Conservation (phyloP, 2,888 invertebrate species). For the Epinotia ramella region DNA sequence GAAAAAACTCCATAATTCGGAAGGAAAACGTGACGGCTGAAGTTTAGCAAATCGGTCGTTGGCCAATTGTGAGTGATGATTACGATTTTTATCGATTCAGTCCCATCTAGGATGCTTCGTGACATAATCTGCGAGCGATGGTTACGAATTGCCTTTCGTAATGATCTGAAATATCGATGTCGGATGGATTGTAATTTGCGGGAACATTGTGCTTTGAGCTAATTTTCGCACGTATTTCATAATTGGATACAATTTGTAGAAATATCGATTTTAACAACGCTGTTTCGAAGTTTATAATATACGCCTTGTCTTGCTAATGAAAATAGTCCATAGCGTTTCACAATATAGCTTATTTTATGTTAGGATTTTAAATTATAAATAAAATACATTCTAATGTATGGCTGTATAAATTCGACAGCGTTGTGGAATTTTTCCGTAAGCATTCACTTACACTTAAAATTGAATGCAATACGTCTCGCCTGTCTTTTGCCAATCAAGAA, state of each 20-base stretch:
- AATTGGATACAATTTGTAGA: background rate
- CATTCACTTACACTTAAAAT: background rate
- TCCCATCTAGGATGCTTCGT: conserved; percentile 31
- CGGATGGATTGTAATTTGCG: conserved; percentile 11
- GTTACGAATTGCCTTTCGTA: conserved; percentile 31
- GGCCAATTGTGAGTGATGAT: conserved; percentile 21
- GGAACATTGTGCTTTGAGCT: background rate
- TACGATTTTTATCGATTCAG: conserved; percentile 21
- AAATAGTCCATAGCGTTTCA: background rate
- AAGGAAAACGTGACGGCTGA: conserved; percentile 27
- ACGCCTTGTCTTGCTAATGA: background rate
- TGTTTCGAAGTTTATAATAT: background rate
- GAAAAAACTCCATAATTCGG: conserved; percentile 18
- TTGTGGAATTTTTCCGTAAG: background rate
- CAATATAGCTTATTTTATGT: too few relatives aligned
- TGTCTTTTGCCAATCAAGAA: background rate
- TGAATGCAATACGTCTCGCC: background rate
- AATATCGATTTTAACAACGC: conserved; percentile 2
- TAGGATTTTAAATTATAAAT: too few relatives aligned
- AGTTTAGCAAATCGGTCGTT: conserved; percentile 25
- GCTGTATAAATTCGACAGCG: too few relatives aligned
- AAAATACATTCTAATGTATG: too few relatives aligned
- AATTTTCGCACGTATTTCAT: conserved; percentile 20
- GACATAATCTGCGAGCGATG: conserved; percentile 32
- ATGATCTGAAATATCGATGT: conserved; percentile 28